Evolutionary conservation across 2,888 invertebrate species (phyloP), one percentile per base, ranked within the genome.

Genomic region (Linnaemya tessellans): DNA sequence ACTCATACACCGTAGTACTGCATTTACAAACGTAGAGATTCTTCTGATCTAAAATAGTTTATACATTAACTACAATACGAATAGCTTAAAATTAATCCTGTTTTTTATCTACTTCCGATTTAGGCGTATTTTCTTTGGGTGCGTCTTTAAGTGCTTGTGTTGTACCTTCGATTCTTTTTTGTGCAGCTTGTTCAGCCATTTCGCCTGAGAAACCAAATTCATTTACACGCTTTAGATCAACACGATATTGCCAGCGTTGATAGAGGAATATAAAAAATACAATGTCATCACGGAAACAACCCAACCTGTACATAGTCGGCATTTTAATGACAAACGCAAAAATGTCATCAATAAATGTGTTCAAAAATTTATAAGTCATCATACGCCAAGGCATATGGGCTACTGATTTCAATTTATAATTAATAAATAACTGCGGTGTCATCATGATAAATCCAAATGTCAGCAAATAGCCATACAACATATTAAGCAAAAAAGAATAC

Each of bases 391-490:
- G 99, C 89, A 99, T 94, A 93, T 99, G 99, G 11, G 99, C 99
- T 1, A 99, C 99, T 20, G 99, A 99, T 92, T 99, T 99, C 89
- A 99, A 93, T 93, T 99, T 99, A 93, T 99, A 99, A 93, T 99
- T 99, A 89, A 99, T 99, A 92, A 99, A 99, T 86, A 99, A 93
- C 93, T 99, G 99, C 8, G 99, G 99, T n/a, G 99, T 99, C 99
- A 99, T 99, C 97, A 99, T 98, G 80, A 99, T 99, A 92, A 99
- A 99, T 84, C 99, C 98, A 92, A 99, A 99, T 1, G 99, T 99
- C 82, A 99, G 94, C 80, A 99, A 94, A 93, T 98, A 99, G 75
- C 99, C 99, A 93, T 99, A 99, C 84, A 99, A 94, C 97, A 99
- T 97, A 91, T 96, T 97, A 41, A 99, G 94, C 49, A 98, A 95